Evolutionary conservation across 2,888 invertebrate species (phyloP).

Genomic region (Andrena chrysosceles): DNA sequence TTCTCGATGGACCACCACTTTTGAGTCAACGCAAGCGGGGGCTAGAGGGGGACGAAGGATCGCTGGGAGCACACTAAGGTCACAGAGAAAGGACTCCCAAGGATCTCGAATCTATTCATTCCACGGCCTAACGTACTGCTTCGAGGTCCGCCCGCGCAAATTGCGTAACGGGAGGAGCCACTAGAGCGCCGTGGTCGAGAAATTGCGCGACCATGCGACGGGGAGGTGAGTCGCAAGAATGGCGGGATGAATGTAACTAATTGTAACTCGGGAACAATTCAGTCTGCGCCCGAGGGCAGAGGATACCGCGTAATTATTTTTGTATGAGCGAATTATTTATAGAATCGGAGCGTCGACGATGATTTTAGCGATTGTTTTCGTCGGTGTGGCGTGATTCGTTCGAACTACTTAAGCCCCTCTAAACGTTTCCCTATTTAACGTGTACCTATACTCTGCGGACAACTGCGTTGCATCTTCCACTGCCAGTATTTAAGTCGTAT

Average conservation of each 20-base stretch:
- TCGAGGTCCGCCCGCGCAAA: constrained; percentile 42
- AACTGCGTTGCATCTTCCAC: constrained; percentile 72
- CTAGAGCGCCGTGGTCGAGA: neutral
- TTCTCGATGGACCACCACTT: too few species aligned
- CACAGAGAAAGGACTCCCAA: constrained; percentile 13
- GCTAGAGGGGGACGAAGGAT: constrained; percentile 17
- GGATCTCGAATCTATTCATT: constrained; percentile 56
- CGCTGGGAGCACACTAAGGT: neutral
- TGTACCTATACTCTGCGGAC: constrained; percentile 48
- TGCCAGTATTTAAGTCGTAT: constrained; percentile 77
- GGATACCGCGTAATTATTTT: constrained; percentile 70
- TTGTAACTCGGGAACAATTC: constrained; percentile 40
- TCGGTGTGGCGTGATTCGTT: constrained; percentile 61
- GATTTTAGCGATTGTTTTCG: constrained; percentile 61
- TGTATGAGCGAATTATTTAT: constrained; percentile 71
- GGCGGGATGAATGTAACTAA: constrained; percentile 43
- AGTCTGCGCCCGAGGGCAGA: constrained; percentile 31
- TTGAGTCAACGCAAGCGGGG: neutral
- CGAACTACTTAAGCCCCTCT: constrained; percentile 63
- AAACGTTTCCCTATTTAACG: constrained; percentile 59
- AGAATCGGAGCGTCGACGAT: constrained; percentile 53
- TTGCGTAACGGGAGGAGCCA: neutral
- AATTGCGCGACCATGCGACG: neutral
- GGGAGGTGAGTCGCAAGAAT: constrained; percentile 21
- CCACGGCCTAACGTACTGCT: constrained; percentile 67